Conservation (phyloP, 2,797 vertebrate genomes). For the Erpetoichthys calabaricus region DNA sequence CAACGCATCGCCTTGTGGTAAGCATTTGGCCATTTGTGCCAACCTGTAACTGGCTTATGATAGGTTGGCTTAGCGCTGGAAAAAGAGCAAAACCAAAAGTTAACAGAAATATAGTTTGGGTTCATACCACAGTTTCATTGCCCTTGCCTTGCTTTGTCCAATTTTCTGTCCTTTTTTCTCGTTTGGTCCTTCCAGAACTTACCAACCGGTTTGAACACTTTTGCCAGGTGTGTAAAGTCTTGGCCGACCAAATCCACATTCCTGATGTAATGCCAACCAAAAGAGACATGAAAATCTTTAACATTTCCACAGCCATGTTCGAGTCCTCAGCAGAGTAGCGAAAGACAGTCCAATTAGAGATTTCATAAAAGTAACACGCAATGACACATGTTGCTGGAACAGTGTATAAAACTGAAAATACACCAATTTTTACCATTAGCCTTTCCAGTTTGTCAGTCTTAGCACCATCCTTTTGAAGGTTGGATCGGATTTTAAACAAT, state of each 20-base stretch:
- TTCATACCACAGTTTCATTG: slow-evolving; percentile 87
- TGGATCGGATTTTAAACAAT: slow-evolving; percentile 95
- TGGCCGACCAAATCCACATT: slow-evolving; percentile 99
- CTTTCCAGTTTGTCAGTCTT: slow-evolving; percentile 96
- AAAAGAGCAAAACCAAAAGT: not conserved
- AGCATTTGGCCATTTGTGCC: no score
- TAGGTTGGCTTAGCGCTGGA: no score
- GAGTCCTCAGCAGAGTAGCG: slow-evolving; percentile 70
- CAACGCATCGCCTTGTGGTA: no score
- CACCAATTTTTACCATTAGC: slow-evolving; percentile 94
- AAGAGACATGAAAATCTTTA: slow-evolving; percentile 95
- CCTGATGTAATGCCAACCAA: slow-evolving; percentile 93
- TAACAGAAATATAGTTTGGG: not conserved
- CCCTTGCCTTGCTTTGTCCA: slow-evolving; percentile 88
- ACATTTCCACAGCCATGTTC: slow-evolving; percentile 89
- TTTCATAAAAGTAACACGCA: slow-evolving; percentile 90
- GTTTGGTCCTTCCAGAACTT: slow-evolving; percentile 69
- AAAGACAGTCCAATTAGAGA: slow-evolving; percentile 86
- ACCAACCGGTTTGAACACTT: slow-evolving; percentile 80
- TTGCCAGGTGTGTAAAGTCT: slow-evolving; percentile 94
- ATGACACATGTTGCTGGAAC: slow-evolving; percentile 92
- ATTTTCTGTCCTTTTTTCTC: slow-evolving; percentile 66
- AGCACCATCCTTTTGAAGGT: slow-evolving; percentile 93
- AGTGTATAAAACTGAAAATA: slow-evolving; percentile 92
- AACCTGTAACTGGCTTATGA: no score